Evolutionary conservation across 2,888 invertebrate species (phyloP).

Genomic region (Gerris lacustris): DNA sequence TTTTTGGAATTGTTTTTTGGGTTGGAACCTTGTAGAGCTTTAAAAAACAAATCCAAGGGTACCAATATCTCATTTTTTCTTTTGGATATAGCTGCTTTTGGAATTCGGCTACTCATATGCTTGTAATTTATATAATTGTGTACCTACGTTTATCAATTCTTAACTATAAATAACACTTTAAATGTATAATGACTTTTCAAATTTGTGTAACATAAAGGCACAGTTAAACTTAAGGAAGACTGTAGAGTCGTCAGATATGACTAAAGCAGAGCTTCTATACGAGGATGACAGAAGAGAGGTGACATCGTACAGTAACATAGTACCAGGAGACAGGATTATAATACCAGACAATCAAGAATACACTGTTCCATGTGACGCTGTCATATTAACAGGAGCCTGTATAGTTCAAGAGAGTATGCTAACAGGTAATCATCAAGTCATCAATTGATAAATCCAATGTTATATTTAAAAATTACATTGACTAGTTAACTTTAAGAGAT

Average conservation of each 20-base stretch:
- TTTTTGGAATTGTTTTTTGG: too few relatives aligned
- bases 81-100: too few relatives aligned
- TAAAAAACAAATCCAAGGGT: too few relatives aligned
- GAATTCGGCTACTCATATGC: too few relatives aligned
- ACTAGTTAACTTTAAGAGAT: too few relatives aligned
- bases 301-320: slow-evolving; percentile 51
- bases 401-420: slow-evolving; percentile 92
- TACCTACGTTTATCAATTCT: too few relatives aligned
- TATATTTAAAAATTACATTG: too few relatives aligned
- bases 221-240: slow-evolving; percentile 39
- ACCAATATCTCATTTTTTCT: too few relatives aligned
- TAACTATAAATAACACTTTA: too few relatives aligned
- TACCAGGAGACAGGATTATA: slow-evolving; percentile 75
- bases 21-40: too few relatives aligned
- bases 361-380: slow-evolving; percentile 69
- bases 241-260: slow-evolving; percentile 40
- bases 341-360: slow-evolving; percentile 62
- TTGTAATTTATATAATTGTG: too few relatives aligned
- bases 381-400: slow-evolving; percentile 72
- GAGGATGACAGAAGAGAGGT: slow-evolving; percentile 37
- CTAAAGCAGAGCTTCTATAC: slow-evolving; percentile 41
- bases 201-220: slow-evolving; percentile 33
- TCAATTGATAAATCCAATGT: not conserved
- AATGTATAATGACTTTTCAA: too few relatives aligned
- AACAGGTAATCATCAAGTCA: slow-evolving; percentile 49